Base-by-base conservation (phyloP, 2,888 invertebrate genomes). In the Thecophora atra region DNA sequence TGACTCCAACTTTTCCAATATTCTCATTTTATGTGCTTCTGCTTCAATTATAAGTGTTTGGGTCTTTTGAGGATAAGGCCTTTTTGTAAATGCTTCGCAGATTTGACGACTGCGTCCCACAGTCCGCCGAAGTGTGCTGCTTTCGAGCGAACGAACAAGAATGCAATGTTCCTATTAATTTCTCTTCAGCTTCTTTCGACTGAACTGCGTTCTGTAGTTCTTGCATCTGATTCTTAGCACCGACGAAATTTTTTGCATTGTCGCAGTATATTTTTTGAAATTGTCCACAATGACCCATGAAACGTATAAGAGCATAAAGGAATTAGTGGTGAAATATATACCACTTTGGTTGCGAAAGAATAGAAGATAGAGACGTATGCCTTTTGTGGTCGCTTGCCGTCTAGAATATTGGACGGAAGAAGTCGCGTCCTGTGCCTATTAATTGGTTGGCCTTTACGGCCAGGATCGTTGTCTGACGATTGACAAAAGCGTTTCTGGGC, bases 401-500 rank as follows among this genome's bases (percentile, higher is more conserved):
- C 42, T 42, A n/a, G n/a, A n/a, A 62, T n/a, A 62, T 30, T 62
- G 37, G 37, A 62, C n/a, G 37, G 28, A 60, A 62, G 37, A 62
- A 62, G 37, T 62, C 62, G n/a, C 30, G 37, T 62, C 62, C 62
- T 37, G 42, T 6, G 30, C 2, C 37, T 15, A 62, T 21, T 6
- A 62, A 62, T 30, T n/a, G 30, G 13, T 8, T 15, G 11, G 62
- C 30, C 28, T 58, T 28, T 28, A 13, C 3, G 58, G 58, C 56
- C 56, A 56, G n/a, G 28, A 58, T 58, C 11, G 7, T 58, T 21
- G 26, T 28, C 58, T 24, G 17, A n/a, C n/a, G 24, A 60, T 60
- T 24, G 28, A 60, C 58, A 60, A 13, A 5, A 15, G n/a, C 58
- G 17, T 28, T n/a, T n/a, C n/a, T n/a, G n/a, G n/a, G n/a, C n/a